Conservation (phyloP, 2,797 vertebrate genomes). For the Phylloscopus collybita region DNA sequence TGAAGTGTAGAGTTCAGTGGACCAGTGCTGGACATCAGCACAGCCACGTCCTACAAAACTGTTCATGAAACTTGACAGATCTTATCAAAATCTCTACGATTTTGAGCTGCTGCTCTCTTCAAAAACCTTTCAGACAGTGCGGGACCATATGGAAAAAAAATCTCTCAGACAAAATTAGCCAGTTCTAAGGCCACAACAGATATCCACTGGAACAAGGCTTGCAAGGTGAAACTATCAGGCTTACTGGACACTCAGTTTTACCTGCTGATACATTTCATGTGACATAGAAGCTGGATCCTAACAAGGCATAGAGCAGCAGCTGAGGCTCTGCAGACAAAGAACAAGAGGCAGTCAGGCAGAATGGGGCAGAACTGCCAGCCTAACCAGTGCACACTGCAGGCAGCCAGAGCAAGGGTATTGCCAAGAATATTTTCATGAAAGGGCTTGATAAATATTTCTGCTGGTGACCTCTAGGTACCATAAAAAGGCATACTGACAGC, state of each 20-base stretch:
- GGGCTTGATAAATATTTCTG: neutral
- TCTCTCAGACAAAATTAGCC: neutral
- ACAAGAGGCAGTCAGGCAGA: neutral
- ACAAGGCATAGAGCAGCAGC: neutral
- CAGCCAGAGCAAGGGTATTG: neutral
- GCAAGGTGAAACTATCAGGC: neutral
- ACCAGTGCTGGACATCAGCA: neutral
- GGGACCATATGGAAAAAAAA: neutral
- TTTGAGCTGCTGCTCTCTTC: neutral
- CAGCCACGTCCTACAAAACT: neutral
- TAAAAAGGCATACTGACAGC: neutral
- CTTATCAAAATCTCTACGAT: fast-evolving
- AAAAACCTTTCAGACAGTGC: neutral
- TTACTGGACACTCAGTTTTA: neutral
- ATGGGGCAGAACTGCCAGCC: neutral
- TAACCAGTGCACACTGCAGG: neutral
- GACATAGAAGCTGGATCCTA: neutral
- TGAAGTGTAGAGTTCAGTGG: neutral
- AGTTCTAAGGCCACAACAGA: neutral
- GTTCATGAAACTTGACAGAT: neutral
- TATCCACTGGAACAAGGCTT: neutral
- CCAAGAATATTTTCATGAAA: neutral
- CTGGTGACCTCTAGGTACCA: neutral
- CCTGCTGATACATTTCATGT: neutral
- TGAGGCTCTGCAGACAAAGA: neutral